These are phyloP conservation scores for Pollicipes pollicipes DNA, from an alignment of 1,140 invertebrate genomes.

Conservation along the genomic window DNA sequence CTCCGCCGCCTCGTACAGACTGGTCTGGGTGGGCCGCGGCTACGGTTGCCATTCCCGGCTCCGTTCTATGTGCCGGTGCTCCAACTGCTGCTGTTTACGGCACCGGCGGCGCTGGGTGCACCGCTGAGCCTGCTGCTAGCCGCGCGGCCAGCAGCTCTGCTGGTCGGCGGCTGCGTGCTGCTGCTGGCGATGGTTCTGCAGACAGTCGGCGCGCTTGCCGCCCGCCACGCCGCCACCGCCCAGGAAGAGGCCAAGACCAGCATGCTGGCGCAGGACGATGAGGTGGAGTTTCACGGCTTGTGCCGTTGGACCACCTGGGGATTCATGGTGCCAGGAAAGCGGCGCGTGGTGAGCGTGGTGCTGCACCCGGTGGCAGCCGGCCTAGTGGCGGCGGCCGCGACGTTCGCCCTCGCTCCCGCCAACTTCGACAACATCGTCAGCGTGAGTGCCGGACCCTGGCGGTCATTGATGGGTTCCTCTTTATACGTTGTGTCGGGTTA, in stretches of 20 bases:
- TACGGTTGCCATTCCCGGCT: not conserved
- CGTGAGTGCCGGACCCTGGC: too few species aligned
- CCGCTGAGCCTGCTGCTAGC: not conserved
- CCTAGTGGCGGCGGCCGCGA: constrained; percentile 20
- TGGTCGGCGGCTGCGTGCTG: not conserved
- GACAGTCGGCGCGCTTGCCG: not conserved
- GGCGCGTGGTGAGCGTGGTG: constrained; percentile 24
- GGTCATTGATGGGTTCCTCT: too few species aligned
- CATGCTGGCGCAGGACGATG: constrained; percentile 6
- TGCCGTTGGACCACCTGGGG: constrained; percentile 21
- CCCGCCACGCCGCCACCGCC: too few species aligned
- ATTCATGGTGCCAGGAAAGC: constrained; percentile 26
- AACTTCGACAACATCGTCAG: constrained; percentile 22
- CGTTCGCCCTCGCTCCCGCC: constrained; percentile 22
- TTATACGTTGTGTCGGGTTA: too few species aligned
- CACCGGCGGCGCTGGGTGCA: not conserved
- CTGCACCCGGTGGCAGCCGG: constrained; percentile 25
- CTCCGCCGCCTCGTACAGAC: not conserved
- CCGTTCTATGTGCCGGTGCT: not conserved
- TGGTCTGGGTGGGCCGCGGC: too few species aligned
- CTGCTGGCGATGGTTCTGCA: not conserved
- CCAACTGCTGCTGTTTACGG: not conserved
- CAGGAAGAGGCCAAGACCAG: not conserved
- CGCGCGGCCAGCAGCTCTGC: too few species aligned
- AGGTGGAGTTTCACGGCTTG: not conserved